Conservation (phyloP, 2,113 vertebrate genomes). For the Barnardius zonarius region DNA sequence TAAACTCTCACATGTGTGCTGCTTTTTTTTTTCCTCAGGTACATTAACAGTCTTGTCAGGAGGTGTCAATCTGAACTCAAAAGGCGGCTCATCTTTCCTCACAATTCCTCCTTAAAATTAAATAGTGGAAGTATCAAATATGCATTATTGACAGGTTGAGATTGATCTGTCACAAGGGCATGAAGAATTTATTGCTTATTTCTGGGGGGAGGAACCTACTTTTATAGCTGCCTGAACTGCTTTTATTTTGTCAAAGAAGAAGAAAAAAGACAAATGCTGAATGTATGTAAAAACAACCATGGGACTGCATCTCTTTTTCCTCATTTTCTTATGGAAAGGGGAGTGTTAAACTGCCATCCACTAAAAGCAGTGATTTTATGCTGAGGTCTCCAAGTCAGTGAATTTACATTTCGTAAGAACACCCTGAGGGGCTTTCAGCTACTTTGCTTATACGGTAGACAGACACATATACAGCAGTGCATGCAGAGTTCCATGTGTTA, state of each 20-base stretch:
- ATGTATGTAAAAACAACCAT: neutral
- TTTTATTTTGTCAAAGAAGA: neutral
- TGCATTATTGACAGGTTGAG: slow-evolving; percentile 34
- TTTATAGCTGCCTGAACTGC: neutral
- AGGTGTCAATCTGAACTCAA: neutral
- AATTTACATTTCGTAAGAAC: slow-evolving; percentile 73
- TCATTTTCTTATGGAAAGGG: neutral
- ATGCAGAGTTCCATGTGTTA: slow-evolving; percentile 4
- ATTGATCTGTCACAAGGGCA: slow-evolving; percentile 5
- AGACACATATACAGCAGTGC: slow-evolving; percentile 45
- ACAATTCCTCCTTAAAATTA: neutral
- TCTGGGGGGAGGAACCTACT: neutral
- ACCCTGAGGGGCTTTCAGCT: slow-evolving; percentile 61
- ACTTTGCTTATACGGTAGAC: slow-evolving; percentile 65
- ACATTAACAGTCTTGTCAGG: neutral
- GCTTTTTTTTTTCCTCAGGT: neutral
- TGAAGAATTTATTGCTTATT: slow-evolving; percentile 31
- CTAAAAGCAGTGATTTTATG: slow-evolving; percentile 56
- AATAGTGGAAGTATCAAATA: neutral
- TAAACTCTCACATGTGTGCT: neutral
- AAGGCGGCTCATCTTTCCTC: neutral
- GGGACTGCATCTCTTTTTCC: neutral
- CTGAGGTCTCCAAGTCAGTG: slow-evolving; percentile 62
- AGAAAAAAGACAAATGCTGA: neutral
- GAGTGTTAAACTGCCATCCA: slow-evolving; percentile 50